Percentiles rank a stretch among this genome's conserved stretches.
phyloP scores from a whole-genome alignment of 1,140 invertebrate species.

The Aphis gossypii region DNA sequence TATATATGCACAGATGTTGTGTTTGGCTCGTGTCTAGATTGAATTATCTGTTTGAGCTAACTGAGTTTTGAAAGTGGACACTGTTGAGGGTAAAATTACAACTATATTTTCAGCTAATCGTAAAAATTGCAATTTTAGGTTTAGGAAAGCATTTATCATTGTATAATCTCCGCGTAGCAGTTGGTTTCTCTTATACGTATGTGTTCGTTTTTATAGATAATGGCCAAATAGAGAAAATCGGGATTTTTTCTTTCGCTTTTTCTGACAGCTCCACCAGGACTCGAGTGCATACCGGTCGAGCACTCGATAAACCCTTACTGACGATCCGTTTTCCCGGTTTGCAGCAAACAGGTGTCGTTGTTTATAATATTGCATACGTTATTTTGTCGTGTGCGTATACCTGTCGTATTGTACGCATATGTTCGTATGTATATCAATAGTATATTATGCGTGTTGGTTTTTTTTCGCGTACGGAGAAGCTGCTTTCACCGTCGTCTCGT shows the following conservation, averaged over 20 bases:
- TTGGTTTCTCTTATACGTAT: neutral
- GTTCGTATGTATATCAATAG: neutral
- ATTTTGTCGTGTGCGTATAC: neutral
- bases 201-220: neutral
- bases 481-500: slow-evolving; percentile 48
- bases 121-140: neutral
- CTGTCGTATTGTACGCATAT: neutral
- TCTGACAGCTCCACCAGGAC: neutral
- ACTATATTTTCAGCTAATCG: neutral
- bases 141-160: neutral
- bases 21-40: neutral
- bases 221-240: neutral
- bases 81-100: neutral
- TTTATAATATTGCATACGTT: neutral
- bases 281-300: too few species aligned
- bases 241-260: neutral
- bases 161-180: neutral
- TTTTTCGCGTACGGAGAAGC: slow-evolving; percentile 51
- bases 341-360: neutral
- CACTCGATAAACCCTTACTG: too few species aligned
- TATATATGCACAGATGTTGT: neutral
- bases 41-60: neutral
- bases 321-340: neutral
- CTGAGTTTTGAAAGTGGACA: neutral
- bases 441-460: slow-evolving; percentile 37